Percentiles rank a stretch among this genome's conserved stretches.
Conservation (phyloP, 2,888 invertebrate genomes). For the Lacanobia oleracea region DNA sequence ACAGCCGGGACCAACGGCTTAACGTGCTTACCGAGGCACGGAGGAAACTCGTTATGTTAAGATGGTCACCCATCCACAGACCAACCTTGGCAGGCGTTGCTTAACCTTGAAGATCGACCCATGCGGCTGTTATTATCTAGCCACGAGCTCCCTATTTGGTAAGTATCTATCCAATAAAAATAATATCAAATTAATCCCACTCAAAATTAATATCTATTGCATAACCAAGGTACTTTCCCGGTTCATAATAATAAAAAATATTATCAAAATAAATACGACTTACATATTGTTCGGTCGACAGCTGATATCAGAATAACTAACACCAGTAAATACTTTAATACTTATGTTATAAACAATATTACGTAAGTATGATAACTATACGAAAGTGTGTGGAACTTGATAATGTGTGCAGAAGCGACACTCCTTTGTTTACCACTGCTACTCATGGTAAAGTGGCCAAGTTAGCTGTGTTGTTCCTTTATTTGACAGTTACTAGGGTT, state of each 20-base stretch:
- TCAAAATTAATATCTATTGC: background rate
- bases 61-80: no score
- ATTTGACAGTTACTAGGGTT: no score
- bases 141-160: no score
- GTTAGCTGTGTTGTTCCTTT: no score
- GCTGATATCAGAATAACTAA: conserved; percentile 15
- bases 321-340: conserved; percentile 15
- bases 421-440: background rate
- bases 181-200: background rate
- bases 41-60: no score
- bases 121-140: no score
- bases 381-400: background rate
- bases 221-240: background rate
- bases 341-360: conserved; percentile 15
- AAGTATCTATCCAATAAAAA: background rate
- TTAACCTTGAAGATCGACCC: no score
- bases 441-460: no score
- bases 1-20: no score
- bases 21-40: no score
- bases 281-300: conserved; percentile 17
- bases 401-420: conserved; percentile 22
- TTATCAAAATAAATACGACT: conserved; percentile 14
- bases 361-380: conserved; percentile 31
- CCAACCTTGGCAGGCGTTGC: no score
- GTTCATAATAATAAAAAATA: background rate